Percentiles rank a stretch among this genome's conserved stretches.
Evolutionary conservation across 2,888 invertebrate genomes (phyloP).

Genomic region (Parnassius smintheus): DNA sequence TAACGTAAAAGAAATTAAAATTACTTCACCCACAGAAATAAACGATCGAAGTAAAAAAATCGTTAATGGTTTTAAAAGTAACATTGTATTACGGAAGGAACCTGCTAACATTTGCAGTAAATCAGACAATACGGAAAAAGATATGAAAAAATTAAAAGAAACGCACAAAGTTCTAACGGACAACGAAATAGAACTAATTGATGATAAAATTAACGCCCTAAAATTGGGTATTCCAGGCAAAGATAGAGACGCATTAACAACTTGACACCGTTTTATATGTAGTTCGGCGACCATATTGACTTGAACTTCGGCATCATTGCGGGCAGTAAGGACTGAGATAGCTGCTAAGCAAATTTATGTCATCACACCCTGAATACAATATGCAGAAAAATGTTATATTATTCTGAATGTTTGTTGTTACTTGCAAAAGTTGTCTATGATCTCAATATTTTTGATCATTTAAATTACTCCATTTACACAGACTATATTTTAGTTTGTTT

Average conservation of each 20-base stretch:
- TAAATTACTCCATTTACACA: too few relatives aligned
- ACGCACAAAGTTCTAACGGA: constrained; percentile 4
- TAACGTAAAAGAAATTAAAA: constrained; percentile 1
- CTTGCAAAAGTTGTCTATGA: too few relatives aligned
- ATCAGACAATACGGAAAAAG: background rate
- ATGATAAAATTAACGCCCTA: constrained; percentile 4
- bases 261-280: constrained; percentile 13
- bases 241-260: constrained; percentile 8
- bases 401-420: too few relatives aligned
- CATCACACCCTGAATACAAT: too few relatives aligned
- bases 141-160: background rate
- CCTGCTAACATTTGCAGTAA: background rate
- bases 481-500: too few relatives aligned
- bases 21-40: background rate
- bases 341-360: too few relatives aligned
- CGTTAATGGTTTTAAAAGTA: constrained; percentile 1
- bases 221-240: constrained; percentile 13
- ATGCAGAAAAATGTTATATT: too few relatives aligned
- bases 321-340: constrained; percentile 7
- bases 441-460: too few relatives aligned
- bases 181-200: constrained; percentile 1
- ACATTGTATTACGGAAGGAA: background rate
- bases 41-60: background rate
- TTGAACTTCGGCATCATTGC: constrained; percentile 14
- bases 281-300: constrained; percentile 17